Evolutionary conservation across 1,140 invertebrate genomes (phyloP), one percentile per base, ranked within the genome.

Genomic region (Drosophila ironensis): DNA sequence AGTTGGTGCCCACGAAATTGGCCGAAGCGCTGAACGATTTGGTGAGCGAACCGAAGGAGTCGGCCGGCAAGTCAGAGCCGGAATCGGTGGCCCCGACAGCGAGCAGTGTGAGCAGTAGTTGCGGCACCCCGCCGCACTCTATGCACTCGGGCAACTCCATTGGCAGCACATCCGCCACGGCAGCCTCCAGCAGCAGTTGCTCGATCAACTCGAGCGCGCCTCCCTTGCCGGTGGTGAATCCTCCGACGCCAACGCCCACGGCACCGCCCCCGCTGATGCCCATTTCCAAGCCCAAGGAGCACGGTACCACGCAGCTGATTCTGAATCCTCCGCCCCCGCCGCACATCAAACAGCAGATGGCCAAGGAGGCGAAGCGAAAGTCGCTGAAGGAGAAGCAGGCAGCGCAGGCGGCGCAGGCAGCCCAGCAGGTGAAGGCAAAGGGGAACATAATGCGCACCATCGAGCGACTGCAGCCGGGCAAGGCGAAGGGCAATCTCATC

Each of bases 401-500:
- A 16, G 59, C 61, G 1, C 56, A 60, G 11, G 67, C 44, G 0
- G 82, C 70, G 0, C 81, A 80, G n/a, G 81, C n/a, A n/a, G n/a
- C 81, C 2, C 74, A 80, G 42, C 88, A 89, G 48, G 67, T 78
- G 4, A 73, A 91, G 5, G 92, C 93, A 87, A 92, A 94, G 84
- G 92, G 94, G 72, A 95, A 96, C 90, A 92, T 95, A 44, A 95
- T 96, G 88, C 91, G 95, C 60, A 96, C 95, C 1, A 96, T 96
- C 51, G 95, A 96, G 56, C 91, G 95, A 35, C 89, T 96, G 16
- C 95, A 96, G 74, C 95, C 95, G 5, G 95, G 95, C 3, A 96
- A 96, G 91, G 94, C 95, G 68, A 96, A 96, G 91, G 95, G 95
- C 1, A 96, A 96, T 91, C 91, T 96, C n/a, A 90, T 96, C 11